Evolutionary conservation across 2,797 vertebrate species (phyloP).

Genomic region (Ispidina lecontei): DNA sequence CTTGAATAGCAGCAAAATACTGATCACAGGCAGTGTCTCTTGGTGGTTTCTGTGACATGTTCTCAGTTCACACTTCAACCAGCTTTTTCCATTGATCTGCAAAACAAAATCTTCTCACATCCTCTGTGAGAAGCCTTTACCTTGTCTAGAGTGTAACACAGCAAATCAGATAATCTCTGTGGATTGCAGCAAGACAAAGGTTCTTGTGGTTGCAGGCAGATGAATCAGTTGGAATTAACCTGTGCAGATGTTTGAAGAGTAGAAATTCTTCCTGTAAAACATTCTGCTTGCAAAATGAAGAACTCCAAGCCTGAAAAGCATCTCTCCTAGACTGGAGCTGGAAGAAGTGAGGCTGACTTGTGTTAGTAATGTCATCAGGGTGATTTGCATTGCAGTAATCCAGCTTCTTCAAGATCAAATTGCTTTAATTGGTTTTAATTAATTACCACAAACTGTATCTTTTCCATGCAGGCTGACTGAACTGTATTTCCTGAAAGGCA

Average conservation of each 20-base stretch:
- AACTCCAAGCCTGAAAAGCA: neutral
- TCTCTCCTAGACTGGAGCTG: neutral
- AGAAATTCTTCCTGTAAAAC: neutral
- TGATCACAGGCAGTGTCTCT: neutral
- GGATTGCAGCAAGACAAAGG: neutral
- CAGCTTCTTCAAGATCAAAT: neutral
- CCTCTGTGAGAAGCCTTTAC: neutral
- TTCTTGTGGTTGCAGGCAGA: neutral
- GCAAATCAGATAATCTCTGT: neutral
- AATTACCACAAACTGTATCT: neutral
- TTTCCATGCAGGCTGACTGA: neutral
- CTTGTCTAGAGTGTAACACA: neutral
- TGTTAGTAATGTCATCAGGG: neutral
- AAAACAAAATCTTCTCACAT: neutral
- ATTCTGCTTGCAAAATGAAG: neutral
- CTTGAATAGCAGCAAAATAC: neutral
- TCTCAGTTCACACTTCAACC: neutral
- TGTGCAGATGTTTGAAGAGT: neutral
- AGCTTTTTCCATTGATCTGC: slow-evolving; percentile 1
- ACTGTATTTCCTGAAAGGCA: neutral
- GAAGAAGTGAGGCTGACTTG: neutral
- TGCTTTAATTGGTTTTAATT: slow-evolving; percentile 23
- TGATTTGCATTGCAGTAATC: neutral
- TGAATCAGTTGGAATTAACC: neutral
- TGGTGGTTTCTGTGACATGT: neutral